phyloP scores from a whole-genome alignment of 2,888 invertebrate genomes.

The Macrosoma leucophasiata region DNA sequence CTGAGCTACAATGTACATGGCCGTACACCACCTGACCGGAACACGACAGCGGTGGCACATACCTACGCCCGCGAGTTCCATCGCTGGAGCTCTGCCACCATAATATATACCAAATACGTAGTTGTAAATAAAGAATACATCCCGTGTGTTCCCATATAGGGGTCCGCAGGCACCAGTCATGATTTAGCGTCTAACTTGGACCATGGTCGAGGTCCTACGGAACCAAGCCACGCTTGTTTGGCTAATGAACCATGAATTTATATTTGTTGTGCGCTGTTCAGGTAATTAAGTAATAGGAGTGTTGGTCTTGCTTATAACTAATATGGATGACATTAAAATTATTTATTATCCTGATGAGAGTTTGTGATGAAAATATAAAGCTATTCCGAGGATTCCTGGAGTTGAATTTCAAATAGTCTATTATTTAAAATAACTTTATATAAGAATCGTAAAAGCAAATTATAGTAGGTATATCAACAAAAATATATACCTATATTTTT shows the following conservation, averaged over 20 bases:
- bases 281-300: slow-evolving; percentile 63
- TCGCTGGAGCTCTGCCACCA: too few relatives aligned
- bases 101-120: too few relatives aligned
- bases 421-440: too few relatives aligned
- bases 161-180: slow-evolving; percentile 55
- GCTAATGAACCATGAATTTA: slow-evolving; percentile 71
- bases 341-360: slow-evolving; percentile 3
- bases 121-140: too few relatives aligned
- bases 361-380: neutral
- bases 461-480: too few relatives aligned
- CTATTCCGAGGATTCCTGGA: neutral
- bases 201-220: slow-evolving; percentile 51
- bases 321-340: slow-evolving; percentile 8
- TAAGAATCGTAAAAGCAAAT: too few relatives aligned
- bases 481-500: too few relatives aligned
- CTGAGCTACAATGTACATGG: too few relatives aligned
- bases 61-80: too few relatives aligned
- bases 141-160: slow-evolving; percentile 35
- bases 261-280: slow-evolving; percentile 61
- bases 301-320: slow-evolving; percentile 27
- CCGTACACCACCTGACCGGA: too few relatives aligned
- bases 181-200: slow-evolving; percentile 70
- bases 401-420: too few relatives aligned
- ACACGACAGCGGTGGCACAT: too few relatives aligned
- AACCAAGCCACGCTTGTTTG: slow-evolving; percentile 47